These are phyloP conservation scores for Formica selysi DNA, from an alignment of 1,140 invertebrate species.

Conservation along the genomic window DNA sequence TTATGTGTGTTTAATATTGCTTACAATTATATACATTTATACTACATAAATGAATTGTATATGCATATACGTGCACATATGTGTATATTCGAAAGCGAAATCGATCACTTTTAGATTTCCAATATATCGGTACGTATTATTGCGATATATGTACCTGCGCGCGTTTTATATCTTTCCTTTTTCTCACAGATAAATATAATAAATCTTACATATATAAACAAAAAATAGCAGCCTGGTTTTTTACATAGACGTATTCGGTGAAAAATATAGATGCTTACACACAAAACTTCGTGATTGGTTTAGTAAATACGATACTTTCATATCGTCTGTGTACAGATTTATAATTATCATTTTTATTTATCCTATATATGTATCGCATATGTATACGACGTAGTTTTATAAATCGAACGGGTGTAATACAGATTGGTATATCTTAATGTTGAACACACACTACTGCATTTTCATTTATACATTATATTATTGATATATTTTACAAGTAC, in stretches of 20 bases:
- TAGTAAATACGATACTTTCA: background rate
- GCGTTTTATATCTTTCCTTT: conserved; percentile 9
- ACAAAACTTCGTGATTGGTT: background rate
- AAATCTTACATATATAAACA: conserved; percentile 6
- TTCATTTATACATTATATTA: conserved; percentile 25
- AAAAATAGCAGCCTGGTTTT: background rate
- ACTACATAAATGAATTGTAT: conserved; percentile 18
- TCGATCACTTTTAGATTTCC: conserved; percentile 1
- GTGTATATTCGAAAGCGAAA: conserved; percentile 8
- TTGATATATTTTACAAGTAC: conserved; percentile 15
- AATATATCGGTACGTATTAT: background rate
- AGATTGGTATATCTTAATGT: conserved; percentile 46
- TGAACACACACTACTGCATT: conserved; percentile 47
- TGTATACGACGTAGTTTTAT: conserved; percentile 42
- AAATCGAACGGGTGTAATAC: conserved; percentile 26
- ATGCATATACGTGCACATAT: background rate
- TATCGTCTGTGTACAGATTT: background rate
- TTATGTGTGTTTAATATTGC: conserved; percentile 27
- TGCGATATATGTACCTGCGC: background rate
- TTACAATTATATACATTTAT: conserved; percentile 31
- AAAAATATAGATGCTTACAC: conserved; percentile 1
- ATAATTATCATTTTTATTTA: conserved; percentile 12
- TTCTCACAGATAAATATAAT: conserved; percentile 4
- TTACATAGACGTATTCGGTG: conserved; percentile 10
- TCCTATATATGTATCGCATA: background rate